These are phyloP conservation scores for Pomatorhinus ruficollis DNA, from an alignment of 2,113 vertebrate species.

Conservation along the genomic window DNA sequence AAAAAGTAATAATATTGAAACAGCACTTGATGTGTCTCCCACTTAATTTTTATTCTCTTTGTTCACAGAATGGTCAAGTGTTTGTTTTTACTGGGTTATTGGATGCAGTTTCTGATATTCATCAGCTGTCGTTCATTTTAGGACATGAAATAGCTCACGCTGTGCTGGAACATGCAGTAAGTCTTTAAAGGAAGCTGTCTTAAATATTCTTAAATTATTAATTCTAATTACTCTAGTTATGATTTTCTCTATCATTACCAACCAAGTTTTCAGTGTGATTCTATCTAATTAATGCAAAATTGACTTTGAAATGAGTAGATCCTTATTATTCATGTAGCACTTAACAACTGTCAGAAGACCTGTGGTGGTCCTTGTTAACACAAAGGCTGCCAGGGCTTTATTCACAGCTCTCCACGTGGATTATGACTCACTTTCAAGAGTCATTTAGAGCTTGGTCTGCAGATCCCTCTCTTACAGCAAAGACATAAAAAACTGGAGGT, in stretches of 20 bases:
- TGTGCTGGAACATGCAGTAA: conserved; percentile 89
- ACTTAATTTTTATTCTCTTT: background rate
- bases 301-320: background rate
- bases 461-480: background rate
- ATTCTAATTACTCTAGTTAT: background rate
- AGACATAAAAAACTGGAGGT: background rate
- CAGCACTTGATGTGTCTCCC: background rate
- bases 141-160: conserved; percentile 95
- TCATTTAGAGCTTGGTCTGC: background rate
- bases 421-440: background rate
- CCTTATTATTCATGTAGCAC: background rate
- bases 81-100: conserved; percentile 96
- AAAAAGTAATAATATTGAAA: background rate
- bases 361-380: background rate
- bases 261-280: background rate
- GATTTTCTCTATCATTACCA: background rate
- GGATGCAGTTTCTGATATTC: conserved; percentile 79
- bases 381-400: background rate
- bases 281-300: background rate
- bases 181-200: conserved; percentile 54
- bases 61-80: conserved; percentile 86
- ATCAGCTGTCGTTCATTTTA: conserved; percentile 89
- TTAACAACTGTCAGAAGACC: background rate
- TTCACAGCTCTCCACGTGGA: background rate
- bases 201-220: background rate